Evolutionary conservation across 2,113 vertebrate species (phyloP), one percentile per base, ranked within the genome.

Genomic region (Anhinga anhinga): DNA sequence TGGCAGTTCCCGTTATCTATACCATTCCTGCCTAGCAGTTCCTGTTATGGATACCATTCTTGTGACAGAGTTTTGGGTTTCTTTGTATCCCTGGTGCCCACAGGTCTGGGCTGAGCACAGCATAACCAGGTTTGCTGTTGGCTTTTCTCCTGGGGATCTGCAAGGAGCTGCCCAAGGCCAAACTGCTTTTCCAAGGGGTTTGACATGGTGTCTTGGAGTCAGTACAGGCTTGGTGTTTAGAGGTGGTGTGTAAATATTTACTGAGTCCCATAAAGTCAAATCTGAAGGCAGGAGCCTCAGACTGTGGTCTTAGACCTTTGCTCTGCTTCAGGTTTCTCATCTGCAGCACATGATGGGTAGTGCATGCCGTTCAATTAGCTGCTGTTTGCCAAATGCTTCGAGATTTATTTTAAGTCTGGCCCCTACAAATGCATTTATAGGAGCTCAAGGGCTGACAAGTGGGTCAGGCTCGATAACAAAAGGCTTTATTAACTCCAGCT

Each of bases 381-480:
- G 26, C 67, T 90, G 42, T 56, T 86, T 92, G 94, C 86, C 92
- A 95, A 95, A 93, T 61, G 76, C 86, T 69, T 80, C 9, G 0
- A 83, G 95, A 90, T 88, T 92, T 94, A 88, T 91, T 94, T 94
- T 86, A 78, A 92, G 69, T 90, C 72, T 89, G 86, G 44, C 27
- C 82, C 69, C 52, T 63, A 65, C 61, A 84, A 79, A 88, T 15
- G 52, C 72, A 93, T 90, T 90, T 88, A 88, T 7, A 87, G 78
- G 73, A 91, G 78, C 87, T 96, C 90, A 78, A 88, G 83, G 69
- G 80, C 86, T 84, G 86, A 82, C 85, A 93, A 93, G 82, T 73
- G 80, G 76, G 94, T 95, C 92, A 81, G 69, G 47, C 67, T 81
- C 67, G 76, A 86, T 62, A 96, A 95, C 88, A 92, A 90, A 97